Percentiles rank a stretch among this genome's conserved stretches.
Evolutionary conservation across 2,888 invertebrate species (phyloP).

Genomic region (Drosophila meridionalis): DNA sequence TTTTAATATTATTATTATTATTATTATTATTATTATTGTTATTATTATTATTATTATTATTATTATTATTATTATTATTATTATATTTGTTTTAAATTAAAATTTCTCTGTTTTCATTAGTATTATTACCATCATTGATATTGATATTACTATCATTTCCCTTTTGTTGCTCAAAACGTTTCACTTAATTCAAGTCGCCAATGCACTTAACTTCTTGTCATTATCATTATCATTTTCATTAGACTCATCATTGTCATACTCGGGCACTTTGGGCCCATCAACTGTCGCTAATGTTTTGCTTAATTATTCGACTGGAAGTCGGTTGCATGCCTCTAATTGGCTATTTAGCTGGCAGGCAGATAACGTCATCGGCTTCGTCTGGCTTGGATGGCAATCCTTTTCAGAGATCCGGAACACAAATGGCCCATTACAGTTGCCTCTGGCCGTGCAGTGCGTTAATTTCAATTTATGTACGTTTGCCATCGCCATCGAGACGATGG

Average conservation of each 20-base stretch:
- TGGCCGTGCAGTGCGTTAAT: constrained; percentile 36
- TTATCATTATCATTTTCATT: constrained; percentile 1
- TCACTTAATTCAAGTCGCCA: neutral
- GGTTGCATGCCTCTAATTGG: constrained; percentile 53
- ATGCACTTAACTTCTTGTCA: neutral
- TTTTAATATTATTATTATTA: neutral
- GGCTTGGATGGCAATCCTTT: constrained; percentile 38
- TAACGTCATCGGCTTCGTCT: constrained; percentile 13
- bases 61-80: neutral
- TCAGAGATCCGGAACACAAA: constrained; percentile 30
- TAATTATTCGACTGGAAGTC: constrained; percentile 45
- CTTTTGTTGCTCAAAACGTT: too few relatives aligned
- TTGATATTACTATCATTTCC: too few relatives aligned
- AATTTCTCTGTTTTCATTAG: too few relatives aligned
- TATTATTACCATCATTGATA: too few relatives aligned
- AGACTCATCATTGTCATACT: neutral
- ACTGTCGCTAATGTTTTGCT: constrained; percentile 41
- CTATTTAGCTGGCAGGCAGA: constrained; percentile 30
- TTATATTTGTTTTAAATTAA: neutral
- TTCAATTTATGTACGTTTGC: constrained; percentile 34
- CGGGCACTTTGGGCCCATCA: neutral
- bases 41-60: neutral
- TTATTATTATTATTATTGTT: neutral
- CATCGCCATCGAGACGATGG: too few relatives aligned
- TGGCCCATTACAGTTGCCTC: constrained; percentile 44